Base-by-base conservation (phyloP, 2,888 invertebrate species). In the Eupeodes latifasciatus region DNA sequence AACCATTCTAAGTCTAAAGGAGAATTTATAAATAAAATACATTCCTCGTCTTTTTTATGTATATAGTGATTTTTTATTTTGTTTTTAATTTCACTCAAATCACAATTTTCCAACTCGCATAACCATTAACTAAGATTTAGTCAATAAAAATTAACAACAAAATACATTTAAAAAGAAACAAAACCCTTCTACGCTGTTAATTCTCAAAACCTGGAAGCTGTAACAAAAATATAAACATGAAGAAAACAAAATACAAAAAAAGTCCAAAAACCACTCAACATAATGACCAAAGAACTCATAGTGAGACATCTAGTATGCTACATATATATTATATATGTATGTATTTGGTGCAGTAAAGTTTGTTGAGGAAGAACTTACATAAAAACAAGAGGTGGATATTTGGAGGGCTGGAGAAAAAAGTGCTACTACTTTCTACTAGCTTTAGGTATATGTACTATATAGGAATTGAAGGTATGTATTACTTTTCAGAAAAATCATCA, bases 211-310 rank as follows among this genome's bases (percentile, higher is more conserved):
- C 40, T 40, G 40, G 47, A 74, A 53, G 51, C 16, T 55, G 11
- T 12, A 40, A 19, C 62, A 71, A 12, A 75, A 81, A 81, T n/a
- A 81, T 11, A 27, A 19, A 72, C 40, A 14, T 16, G 40, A 59
- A 62, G 27, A 47, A 0, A 5, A 27, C 27, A 27, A 27, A 27
- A 27, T 27, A 27, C 27, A 59, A 12, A 61, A 61, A 62, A 75
- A 55, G 59, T 57, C 53, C 75, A 57, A 81, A 69, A 75, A 88
- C 77, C 88, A 85, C 88, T 88, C 88, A 85, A 78, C 85, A 85
- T 88, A 88, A 88, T 88, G 81, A 85, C 75, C 69, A 78, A 57
- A 16, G 72, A 77, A 83, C 71, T 75, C 77, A 87, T 61, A 84
- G 69, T 69, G 77, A 27, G 36, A 47, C 61, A 61, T 71, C 36